These are phyloP conservation scores for Bombylius major DNA, from an alignment of 2,888 invertebrate species.

Conservation along the genomic window DNA sequence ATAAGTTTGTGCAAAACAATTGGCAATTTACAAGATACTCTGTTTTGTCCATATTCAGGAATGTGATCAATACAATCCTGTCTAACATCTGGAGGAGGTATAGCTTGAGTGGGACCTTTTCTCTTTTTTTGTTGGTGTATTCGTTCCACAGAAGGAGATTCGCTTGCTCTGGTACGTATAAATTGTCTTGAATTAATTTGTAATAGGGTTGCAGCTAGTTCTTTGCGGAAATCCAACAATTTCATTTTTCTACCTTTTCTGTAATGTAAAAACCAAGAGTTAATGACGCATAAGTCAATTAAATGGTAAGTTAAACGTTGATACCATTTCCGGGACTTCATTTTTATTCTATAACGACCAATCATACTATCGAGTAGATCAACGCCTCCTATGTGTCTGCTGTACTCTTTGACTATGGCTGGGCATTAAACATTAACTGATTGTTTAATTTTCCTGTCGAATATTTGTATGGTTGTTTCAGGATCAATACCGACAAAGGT, in stretches of 20 bases:
- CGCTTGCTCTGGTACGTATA: too few relatives aligned
- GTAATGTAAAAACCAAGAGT: neutral
- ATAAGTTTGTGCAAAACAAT: too few relatives aligned
- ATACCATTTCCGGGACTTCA: neutral
- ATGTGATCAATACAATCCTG: too few relatives aligned
- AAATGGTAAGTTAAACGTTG: neutral
- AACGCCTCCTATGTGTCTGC: too few relatives aligned
- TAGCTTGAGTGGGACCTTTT: neutral
- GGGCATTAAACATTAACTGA: slow-evolving; percentile 17
- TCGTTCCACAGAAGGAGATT: neutral
- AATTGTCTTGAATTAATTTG: neutral
- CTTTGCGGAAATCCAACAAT: neutral
- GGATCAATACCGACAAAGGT: too few relatives aligned
- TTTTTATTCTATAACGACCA: slow-evolving; percentile 11
- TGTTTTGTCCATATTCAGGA: too few relatives aligned
- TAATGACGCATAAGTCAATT: neutral
- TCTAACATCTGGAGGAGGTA: too few relatives aligned
- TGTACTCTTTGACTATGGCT: too few relatives aligned
- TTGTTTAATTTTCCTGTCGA: too few relatives aligned
- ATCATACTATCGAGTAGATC: slow-evolving; percentile 20
- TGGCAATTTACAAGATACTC: too few relatives aligned
- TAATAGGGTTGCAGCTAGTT: neutral
- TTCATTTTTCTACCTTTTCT: neutral
- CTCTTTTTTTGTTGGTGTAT: neutral
- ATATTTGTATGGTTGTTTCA: too few relatives aligned